Percentiles rank a stretch among this genome's conserved stretches.
Conservation (phyloP, 2,888 invertebrate species). For the Rhorus exstirpatorius region DNA sequence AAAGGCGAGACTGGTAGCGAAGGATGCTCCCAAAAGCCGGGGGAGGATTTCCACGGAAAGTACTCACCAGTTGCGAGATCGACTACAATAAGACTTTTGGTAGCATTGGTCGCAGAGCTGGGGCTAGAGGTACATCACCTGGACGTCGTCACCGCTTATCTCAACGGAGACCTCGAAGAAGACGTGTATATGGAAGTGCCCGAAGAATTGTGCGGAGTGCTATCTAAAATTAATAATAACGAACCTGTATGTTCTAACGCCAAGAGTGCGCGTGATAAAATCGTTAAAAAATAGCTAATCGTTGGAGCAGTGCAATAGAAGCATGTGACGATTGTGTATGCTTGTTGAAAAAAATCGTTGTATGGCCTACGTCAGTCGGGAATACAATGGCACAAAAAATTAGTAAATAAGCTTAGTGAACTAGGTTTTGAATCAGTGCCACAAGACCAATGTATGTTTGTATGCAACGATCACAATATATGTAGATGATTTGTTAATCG, state of each 20-base stretch:
- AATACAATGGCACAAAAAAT: constrained; percentile 58
- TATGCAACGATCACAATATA: constrained; percentile 50
- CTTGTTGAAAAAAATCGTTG: constrained; percentile 53
- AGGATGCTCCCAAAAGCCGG: constrained; percentile 56
- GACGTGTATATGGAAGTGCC: too few species aligned
- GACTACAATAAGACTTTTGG: constrained; percentile 52
- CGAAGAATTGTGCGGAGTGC: constrained; percentile 36
- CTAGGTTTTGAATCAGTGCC: constrained; percentile 32
- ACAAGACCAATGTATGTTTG: constrained; percentile 63
- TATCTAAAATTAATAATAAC: constrained; percentile 39
- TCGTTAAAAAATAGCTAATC: constrained; percentile 33
- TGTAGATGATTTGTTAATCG: constrained; percentile 57
- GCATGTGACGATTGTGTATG: constrained; percentile 49
- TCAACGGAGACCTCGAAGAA: too few species aligned
- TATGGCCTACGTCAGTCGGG: constrained; percentile 62
- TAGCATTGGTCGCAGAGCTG: constrained; percentile 47
- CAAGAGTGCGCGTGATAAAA: not conserved
- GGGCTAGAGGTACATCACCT: constrained; percentile 59
- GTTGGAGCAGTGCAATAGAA: constrained; percentile 24
- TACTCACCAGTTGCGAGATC: constrained; percentile 58
- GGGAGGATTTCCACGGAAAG: constrained; percentile 50
- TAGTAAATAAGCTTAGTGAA: constrained; percentile 33
- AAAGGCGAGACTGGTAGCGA: constrained; percentile 58
- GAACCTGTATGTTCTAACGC: constrained; percentile 16
- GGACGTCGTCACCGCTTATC: too few species aligned